Base-by-base conservation (phyloP, 2,797 vertebrate genomes). In the Pristis pectinata region DNA sequence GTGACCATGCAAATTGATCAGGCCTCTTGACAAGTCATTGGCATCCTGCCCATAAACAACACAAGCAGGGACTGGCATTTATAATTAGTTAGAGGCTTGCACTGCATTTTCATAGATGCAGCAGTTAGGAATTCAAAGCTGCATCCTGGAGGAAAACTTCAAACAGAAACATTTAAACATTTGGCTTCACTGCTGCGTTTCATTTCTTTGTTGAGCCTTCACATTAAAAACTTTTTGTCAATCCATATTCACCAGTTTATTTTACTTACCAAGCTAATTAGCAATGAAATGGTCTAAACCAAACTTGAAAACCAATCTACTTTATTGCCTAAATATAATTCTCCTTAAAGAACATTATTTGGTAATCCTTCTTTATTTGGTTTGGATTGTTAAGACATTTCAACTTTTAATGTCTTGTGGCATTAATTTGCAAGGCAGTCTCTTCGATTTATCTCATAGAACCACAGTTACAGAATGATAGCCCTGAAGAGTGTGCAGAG, bases 101-200 rank as follows among this genome's bases (percentile, higher is more conserved):
- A 7, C 13, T 61, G 4, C 2, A 37, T 34, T 13, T 89, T n/a
- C n/a, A 7, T 37, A 30, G 7, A 24, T 41, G 59, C 61, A 37
- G 59, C 59, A 22, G n/a, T 67, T 91, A 24, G 19, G n/a, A 61
- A 15, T 67, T 91, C 61, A 91, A 67, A 91, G 8, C 8, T 67
- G n/a, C 19, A 67, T 91, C 59, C 87, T 67, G 87, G n/a, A 91
- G 87, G 59, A n/a, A 91, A 72, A 91, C n/a, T 22, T 22, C 64
- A 61, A 67, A 22, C 59, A 91, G 87, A 91, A 87, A 67, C 8
- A 41, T 4, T 49, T 49, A n/a, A 89, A 61, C 85, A n/a, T 53
- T 89, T n/a, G 67, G 37, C n/a, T 91, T 59, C 53, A 37, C n/a
- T 61, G 19, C 87, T 67, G 59, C 10, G 67, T 41, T 87, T 11